These are phyloP conservation scores for Pachyramphus minor DNA, from an alignment of 2,113 vertebrate genomes.

Conservation along the genomic window DNA sequence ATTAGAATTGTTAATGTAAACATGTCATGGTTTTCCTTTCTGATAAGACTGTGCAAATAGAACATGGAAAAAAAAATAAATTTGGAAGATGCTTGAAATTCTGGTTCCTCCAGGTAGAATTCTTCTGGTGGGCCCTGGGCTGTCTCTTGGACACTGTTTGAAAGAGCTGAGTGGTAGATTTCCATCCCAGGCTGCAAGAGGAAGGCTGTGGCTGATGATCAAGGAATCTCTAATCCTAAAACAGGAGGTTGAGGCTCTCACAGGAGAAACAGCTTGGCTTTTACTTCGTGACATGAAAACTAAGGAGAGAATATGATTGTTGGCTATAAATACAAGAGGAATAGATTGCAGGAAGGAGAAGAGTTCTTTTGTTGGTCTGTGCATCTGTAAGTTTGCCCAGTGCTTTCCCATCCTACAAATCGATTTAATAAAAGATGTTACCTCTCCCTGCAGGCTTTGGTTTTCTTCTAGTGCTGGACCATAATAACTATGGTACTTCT, in stretches of 20 bases:
- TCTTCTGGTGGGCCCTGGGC: not conserved
- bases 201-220: not conserved
- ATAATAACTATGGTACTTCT: not conserved
- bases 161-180: not conserved
- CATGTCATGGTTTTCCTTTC: not conserved
- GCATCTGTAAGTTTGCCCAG: not conserved
- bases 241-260: not conserved
- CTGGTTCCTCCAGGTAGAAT: not conserved
- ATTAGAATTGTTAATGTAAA: conserved; percentile 9
- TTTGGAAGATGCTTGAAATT: not conserved
- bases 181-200: not conserved
- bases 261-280: not conserved
- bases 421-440: not conserved
- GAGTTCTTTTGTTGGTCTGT: not conserved
- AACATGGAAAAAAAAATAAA: not conserved
- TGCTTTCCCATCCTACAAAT: not conserved
- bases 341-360: not conserved
- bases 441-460: not conserved
- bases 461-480: not conserved
- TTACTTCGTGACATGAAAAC: not conserved
- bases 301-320: not conserved
- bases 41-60: not conserved
- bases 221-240: not conserved
- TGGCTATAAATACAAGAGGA: not conserved
- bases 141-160: not conserved